phyloP scores from a whole-genome alignment of 2,113 vertebrate genomes.

The Nothobranchius kuhntae region DNA sequence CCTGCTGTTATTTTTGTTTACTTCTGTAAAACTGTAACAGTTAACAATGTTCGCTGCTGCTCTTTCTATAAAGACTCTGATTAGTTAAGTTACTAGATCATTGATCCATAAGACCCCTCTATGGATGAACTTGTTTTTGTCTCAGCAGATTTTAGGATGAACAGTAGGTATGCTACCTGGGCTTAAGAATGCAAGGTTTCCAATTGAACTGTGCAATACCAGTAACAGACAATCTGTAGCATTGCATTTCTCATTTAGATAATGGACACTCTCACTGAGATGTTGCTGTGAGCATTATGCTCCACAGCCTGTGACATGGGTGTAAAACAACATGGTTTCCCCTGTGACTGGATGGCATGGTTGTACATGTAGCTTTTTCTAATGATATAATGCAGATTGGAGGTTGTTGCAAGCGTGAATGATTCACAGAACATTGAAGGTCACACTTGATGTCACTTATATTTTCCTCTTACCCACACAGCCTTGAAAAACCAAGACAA shows the following conservation, averaged over 20 bases:
- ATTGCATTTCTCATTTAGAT: neutral
- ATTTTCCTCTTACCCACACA: neutral
- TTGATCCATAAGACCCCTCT: too few relatives aligned
- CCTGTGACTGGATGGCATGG: neutral
- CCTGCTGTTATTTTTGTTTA: too few relatives aligned
- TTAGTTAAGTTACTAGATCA: too few relatives aligned
- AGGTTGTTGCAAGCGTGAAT: constrained; percentile 5
- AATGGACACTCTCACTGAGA: constrained; percentile 10
- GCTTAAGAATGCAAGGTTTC: too few relatives aligned
- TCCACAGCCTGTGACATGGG: constrained; percentile 4
- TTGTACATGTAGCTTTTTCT: neutral
- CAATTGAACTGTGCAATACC: neutral
- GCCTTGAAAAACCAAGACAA: constrained; percentile 3
- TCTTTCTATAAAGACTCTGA: too few relatives aligned
- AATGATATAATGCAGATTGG: neutral
- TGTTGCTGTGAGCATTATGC: neutral
- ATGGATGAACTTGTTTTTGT: too few relatives aligned
- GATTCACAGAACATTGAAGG: constrained; percentile 14
- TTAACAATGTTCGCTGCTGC: too few relatives aligned
- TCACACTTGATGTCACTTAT: constrained; percentile 11
- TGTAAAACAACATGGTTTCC: neutral
- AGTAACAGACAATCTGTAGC: neutral
- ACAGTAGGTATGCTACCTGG: too few relatives aligned
- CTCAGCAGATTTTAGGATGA: too few relatives aligned
- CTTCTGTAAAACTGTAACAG: too few relatives aligned